Conservation (phyloP, 2,888 invertebrate species). For the Hipparchia sbordonii region DNA sequence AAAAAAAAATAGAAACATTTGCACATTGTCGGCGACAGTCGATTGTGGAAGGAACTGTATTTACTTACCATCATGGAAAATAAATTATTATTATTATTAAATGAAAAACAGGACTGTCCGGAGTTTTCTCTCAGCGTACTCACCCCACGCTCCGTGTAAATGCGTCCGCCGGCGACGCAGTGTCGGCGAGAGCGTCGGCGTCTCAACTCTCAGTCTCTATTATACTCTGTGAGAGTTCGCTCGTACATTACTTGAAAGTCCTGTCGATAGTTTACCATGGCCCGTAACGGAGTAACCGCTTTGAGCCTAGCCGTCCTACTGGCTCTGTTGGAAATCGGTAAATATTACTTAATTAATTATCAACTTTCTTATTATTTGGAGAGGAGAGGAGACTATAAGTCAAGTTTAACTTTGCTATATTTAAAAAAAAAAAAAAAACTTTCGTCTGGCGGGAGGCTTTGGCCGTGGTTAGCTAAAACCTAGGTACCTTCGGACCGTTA, state of each 20-base stretch:
- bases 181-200: slow-evolving; percentile 54
- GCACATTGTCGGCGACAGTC: no score
- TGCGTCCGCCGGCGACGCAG: slow-evolving; percentile 65
- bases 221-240: slow-evolving; percentile 54
- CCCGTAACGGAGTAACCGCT: slow-evolving; percentile 58
- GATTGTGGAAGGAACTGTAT: no score
- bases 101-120: slow-evolving; percentile 24
- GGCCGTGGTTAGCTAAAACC: no score
- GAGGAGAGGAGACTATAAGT: no score
- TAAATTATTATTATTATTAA: background rate
- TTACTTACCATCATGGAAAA: no score
- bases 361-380: no score
- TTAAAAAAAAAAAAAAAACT: no score
- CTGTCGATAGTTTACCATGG: slow-evolving; percentile 55
- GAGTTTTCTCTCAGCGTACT: slow-evolving; percentile 27
- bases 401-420: no score
- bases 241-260: slow-evolving; percentile 45
- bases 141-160: slow-evolving; percentile 61
- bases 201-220: slow-evolving; percentile 56
- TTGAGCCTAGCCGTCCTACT: slow-evolving; percentile 64
- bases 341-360: no score
- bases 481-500: no score
- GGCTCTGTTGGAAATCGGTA: slow-evolving; percentile 71
- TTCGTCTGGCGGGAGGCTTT: no score
- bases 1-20: no score